These are phyloP conservation scores for Rhinoderma darwinii DNA, from an alignment of 2,113 vertebrate genomes.

Conservation along the genomic window DNA sequence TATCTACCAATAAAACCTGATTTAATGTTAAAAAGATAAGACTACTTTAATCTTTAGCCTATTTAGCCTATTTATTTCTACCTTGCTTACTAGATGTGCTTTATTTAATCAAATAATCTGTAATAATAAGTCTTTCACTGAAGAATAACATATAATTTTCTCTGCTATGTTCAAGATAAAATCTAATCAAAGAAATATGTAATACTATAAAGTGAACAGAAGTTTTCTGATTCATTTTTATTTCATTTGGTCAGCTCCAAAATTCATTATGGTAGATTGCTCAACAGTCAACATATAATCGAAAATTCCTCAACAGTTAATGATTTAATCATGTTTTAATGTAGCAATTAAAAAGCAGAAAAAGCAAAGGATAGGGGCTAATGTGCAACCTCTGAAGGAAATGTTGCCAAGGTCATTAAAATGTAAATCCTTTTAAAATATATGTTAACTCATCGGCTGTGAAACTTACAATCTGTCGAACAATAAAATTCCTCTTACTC, in stretches of 20 bases:
- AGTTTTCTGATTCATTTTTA: background rate
- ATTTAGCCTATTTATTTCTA: background rate
- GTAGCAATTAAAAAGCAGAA: conserved; percentile 17
- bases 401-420: conserved; percentile 53
- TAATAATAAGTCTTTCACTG: conserved; percentile 7
- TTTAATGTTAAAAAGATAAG: background rate
- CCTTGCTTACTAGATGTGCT: background rate
- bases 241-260: background rate
- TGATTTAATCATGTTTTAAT: conserved; percentile 43
- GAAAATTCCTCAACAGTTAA: conserved; percentile 21
- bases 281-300: conserved; percentile 5
- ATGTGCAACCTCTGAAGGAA: conserved; percentile 41
- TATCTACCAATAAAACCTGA: background rate
- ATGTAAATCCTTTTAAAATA: conserved; percentile 56
- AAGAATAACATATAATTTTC: conserved; percentile 13
- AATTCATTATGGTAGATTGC: background rate
- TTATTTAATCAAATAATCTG: conserved; percentile 37
- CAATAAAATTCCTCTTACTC: conserved; percentile 57
- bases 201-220: conserved; percentile 2
- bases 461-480: conserved; percentile 54
- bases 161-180: conserved; percentile 29
- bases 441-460: conserved; percentile 55
- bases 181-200: conserved; percentile 18
- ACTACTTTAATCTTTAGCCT: background rate
- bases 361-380: conserved; percentile 29